Base-by-base conservation (phyloP, 2,113 vertebrate genomes). In the Chloebia gouldiae region DNA sequence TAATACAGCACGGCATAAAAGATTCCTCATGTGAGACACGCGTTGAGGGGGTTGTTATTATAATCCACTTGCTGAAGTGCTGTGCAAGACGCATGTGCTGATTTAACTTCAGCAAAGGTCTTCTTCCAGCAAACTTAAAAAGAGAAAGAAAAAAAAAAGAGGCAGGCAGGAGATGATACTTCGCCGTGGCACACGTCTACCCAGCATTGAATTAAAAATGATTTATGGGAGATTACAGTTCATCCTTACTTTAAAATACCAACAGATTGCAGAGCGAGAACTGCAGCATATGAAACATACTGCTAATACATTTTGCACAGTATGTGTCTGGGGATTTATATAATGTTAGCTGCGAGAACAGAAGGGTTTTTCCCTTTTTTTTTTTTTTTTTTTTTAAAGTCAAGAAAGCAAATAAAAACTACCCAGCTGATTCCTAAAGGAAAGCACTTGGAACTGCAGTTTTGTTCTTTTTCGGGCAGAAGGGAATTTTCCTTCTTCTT, bases 1-100 rank as follows among this genome's bases (percentile, higher is more conserved):
- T 97, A 97, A 98, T 97, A 96, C 96, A 95, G 95, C 93, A 73
- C 60, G 65, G 94, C 94, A 97, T 95, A 93, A 97, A 97, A 97
- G 96, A 96, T 96, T 88, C 94, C 90, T 94, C 95, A 81, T 84
- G 95, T 95, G 84, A 97, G 95, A 84, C 79, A 96, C 95, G 91
- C 96, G 90, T 68, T 63, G 86, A 94, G 88, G 89, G 93, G 63
- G 85, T 77, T 95, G 95, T 95, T 95, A 86, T 85, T 84, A 88
- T 73, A 92, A 97, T 93, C 92, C 96, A 91, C 92, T 86, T 96
- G 97, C 92, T 82, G 75, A 95, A 95, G 86, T 90, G 71, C 93
- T 40, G 66, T 88, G 94, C 84, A 81, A 96, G 88, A 95, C 95
- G 96, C 97, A 81, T 94, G 95, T 91, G 94, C 84, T 16, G 60